phyloP scores from a whole-genome alignment of 1,140 invertebrate genomes.

The Galleria mellonella region DNA sequence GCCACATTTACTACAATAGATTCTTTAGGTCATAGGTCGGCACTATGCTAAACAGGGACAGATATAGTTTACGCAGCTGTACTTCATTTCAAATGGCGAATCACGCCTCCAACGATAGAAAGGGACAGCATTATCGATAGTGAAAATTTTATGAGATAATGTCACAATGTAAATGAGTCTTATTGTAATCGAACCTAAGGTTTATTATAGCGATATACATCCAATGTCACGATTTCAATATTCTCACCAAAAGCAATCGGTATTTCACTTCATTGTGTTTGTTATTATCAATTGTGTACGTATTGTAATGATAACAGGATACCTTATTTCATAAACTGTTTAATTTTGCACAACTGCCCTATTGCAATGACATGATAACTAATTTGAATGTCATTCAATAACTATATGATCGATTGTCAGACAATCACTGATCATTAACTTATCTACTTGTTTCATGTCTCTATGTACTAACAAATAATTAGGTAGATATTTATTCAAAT shows the following conservation, averaged over 20 bases:
- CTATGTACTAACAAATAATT: too few species aligned
- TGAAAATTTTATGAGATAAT: slow-evolving; percentile 51
- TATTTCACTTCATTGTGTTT: slow-evolving; percentile 55
- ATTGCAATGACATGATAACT: neutral
- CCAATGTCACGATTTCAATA: slow-evolving; percentile 50
- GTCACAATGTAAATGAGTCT: slow-evolving; percentile 49
- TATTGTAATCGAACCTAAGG: slow-evolving; percentile 37
- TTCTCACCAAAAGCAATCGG: slow-evolving; percentile 42
- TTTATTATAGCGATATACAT: slow-evolving; percentile 28
- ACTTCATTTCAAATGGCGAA: slow-evolving; percentile 58
- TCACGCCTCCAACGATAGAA: slow-evolving; percentile 61
- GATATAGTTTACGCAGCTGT: slow-evolving; percentile 47
- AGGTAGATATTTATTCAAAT: too few species aligned
- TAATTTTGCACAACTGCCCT: slow-evolving; percentile 4
- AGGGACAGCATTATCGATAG: slow-evolving; percentile 55
- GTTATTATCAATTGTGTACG: slow-evolving; percentile 40
- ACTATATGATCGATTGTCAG: too few species aligned
- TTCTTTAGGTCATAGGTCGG: slow-evolving; percentile 65
- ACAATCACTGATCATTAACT: too few species aligned
- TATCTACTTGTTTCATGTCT: too few species aligned
- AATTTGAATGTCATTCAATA: too few species aligned
- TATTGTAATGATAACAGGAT: slow-evolving; percentile 42
- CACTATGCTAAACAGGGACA: slow-evolving; percentile 49
- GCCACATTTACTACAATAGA: slow-evolving; percentile 64
- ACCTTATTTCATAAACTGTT: slow-evolving; percentile 29